Evolutionary conservation across 92 coral and sea anemone genomes (phyloP).

Genomic region (Porites divaricata): DNA sequence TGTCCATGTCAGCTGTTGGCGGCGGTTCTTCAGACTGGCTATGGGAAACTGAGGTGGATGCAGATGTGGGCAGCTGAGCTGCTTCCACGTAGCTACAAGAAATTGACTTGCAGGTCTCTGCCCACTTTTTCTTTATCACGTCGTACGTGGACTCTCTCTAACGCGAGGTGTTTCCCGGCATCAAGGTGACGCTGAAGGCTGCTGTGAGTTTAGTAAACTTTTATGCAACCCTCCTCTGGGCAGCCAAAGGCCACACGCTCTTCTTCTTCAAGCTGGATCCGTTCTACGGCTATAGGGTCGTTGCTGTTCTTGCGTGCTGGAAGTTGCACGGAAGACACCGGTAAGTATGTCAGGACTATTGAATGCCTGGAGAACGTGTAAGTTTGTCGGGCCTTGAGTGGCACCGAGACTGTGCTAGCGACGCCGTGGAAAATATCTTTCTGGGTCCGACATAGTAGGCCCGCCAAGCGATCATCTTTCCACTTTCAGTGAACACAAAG

Average conservation of each 20-base stretch:
- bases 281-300: conserved; percentile 7
- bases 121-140: conserved; percentile 21
- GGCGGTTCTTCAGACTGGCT: conserved; percentile 5
- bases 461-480: conserved; percentile 13
- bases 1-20: conserved; percentile 12
- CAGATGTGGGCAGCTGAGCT: conserved; percentile 8
- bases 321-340: conserved; percentile 31
- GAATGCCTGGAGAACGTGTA: conserved; percentile 12
- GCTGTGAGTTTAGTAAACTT: conserved; percentile 18
- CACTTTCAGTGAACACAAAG: conserved; percentile 24
- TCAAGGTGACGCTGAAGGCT: conserved; percentile 25
- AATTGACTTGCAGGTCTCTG: conserved; percentile 9
- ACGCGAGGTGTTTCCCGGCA: conserved; percentile 23
- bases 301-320: conserved; percentile 12
- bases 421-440: conserved; percentile 19
- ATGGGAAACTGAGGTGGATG: not conserved
- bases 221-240: conserved; percentile 3
- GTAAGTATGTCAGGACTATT: conserved; percentile 12
- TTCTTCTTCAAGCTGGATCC: not conserved
- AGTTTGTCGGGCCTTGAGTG: conserved; percentile 27
- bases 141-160: conserved; percentile 12
- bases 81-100: conserved; percentile 18
- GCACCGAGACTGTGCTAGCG: conserved; percentile 11
- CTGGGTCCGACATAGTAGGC: conserved; percentile 28
- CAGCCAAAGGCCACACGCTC: too few species aligned